These are phyloP conservation scores for Hirundo rustica DNA, from an alignment of 2,797 vertebrate genomes.

Conservation along the genomic window DNA sequence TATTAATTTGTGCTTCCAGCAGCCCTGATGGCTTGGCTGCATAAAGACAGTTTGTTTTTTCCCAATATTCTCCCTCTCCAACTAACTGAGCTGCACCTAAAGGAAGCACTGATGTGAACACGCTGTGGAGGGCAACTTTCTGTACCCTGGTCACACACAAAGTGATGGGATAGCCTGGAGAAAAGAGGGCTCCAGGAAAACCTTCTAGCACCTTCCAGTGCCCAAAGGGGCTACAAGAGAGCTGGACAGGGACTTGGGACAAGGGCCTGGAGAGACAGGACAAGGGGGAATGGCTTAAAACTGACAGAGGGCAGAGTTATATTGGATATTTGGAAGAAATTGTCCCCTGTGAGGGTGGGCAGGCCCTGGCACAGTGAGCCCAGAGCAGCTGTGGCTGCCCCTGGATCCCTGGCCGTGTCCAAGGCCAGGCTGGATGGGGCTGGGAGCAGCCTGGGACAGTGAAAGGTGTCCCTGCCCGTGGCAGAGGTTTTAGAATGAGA, in stretches of 20 bases:
- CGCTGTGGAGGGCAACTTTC: neutral
- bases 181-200: neutral
- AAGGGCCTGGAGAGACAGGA: neutral
- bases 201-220: neutral
- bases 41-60: neutral
- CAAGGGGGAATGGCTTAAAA: neutral
- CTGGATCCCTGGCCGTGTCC: neutral
- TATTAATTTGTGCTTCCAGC: neutral
- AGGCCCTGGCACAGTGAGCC: neutral
- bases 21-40: neutral
- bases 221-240: neutral
- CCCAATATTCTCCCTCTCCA: neutral
- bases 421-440: neutral
- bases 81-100: neutral
- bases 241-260: neutral
- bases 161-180: neutral
- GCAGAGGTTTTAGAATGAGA: neutral
- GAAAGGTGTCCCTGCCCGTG: neutral
- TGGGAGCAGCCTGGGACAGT: neutral
- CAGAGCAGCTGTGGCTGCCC: neutral
- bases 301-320: neutral
- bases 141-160: neutral
- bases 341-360: rapidly evolving
- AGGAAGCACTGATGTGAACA: neutral
- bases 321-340: neutral